A percentile compares a stretch with the other conserved stretches of the same genome.
Conservation (phyloP, 1,140 invertebrate genomes). For the Drosophila saltans region DNA sequence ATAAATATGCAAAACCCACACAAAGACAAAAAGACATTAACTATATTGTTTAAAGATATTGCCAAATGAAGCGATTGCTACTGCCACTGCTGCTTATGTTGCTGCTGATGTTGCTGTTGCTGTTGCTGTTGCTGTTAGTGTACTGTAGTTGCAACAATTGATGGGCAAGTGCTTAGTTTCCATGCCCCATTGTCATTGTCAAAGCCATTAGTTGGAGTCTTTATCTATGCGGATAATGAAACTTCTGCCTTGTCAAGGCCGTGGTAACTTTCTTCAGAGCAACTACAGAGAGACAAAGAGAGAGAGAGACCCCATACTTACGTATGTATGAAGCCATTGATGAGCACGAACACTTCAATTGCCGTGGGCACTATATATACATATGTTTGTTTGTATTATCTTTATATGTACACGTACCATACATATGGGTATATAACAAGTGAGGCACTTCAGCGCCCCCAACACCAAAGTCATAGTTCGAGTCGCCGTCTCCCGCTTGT, state of each 20-base stretch:
- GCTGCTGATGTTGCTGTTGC: constrained; percentile 1
- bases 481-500: constrained; percentile 35
- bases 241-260: constrained; percentile 67
- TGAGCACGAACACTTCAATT: constrained; percentile 53
- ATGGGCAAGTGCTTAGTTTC: constrained; percentile 60
- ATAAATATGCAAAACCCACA: constrained; percentile 55
- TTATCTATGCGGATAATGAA: constrained; percentile 60
- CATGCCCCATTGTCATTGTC: constrained; percentile 47
- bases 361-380: constrained; percentile 38
- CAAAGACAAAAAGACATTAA: constrained; percentile 1
- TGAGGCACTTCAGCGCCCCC: constrained; percentile 41
- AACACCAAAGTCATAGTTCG: constrained; percentile 12
- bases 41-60: constrained; percentile 51
- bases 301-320: constrained; percentile 21
- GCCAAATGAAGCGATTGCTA: constrained; percentile 54
- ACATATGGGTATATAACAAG: constrained; percentile 5
- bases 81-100: constrained; percentile 1
- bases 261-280: constrained; percentile 61
- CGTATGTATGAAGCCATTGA: constrained; percentile 74
- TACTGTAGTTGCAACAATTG: constrained; percentile 16
- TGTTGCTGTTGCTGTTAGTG: too few species aligned
- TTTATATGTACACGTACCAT: background rate
- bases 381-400: background rate
- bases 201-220: constrained; percentile 40
- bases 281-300: too few species aligned